A percentile compares a stretch with the other conserved stretches of the same genome.
These are phyloP conservation scores for Hyalella azteca DNA, from an alignment of 2,888 invertebrate genomes.

Conservation along the genomic window DNA sequence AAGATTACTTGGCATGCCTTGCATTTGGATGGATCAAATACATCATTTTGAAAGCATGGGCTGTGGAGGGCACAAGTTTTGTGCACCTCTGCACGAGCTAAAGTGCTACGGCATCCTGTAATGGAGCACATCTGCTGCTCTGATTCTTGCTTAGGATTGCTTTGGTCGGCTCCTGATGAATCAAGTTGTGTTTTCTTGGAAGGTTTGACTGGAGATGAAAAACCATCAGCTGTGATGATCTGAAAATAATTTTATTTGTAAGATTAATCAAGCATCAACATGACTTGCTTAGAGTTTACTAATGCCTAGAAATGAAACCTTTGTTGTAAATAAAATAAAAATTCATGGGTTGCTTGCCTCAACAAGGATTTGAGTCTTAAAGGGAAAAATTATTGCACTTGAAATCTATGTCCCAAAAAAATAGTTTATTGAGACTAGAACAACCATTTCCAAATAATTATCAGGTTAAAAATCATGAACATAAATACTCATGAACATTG, in stretches of 20 bases:
- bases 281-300: neutral
- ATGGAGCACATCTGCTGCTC: neutral
- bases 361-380: neutral
- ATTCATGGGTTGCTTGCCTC: too few species aligned
- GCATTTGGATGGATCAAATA: slow-evolving; percentile 13
- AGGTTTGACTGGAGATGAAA: neutral
- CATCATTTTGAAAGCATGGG: neutral
- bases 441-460: too few species aligned
- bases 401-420: neutral
- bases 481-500: too few species aligned
- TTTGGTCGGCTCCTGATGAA: neutral
- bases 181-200: neutral
- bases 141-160: neutral
- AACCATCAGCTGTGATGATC: slow-evolving; percentile 8
- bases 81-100: neutral
- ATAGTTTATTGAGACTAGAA: too few species aligned
- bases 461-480: too few species aligned
- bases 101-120: neutral
- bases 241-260: neutral
- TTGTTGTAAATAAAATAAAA: neutral
- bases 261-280: neutral
- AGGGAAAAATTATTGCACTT: neutral
- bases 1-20: neutral
- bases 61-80: neutral
- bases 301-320: neutral